A percentile compares a stretch with the other conserved stretches of the same genome.
Conservation (phyloP, 2,113 vertebrate genomes). For the Psettodes erumei region DNA sequence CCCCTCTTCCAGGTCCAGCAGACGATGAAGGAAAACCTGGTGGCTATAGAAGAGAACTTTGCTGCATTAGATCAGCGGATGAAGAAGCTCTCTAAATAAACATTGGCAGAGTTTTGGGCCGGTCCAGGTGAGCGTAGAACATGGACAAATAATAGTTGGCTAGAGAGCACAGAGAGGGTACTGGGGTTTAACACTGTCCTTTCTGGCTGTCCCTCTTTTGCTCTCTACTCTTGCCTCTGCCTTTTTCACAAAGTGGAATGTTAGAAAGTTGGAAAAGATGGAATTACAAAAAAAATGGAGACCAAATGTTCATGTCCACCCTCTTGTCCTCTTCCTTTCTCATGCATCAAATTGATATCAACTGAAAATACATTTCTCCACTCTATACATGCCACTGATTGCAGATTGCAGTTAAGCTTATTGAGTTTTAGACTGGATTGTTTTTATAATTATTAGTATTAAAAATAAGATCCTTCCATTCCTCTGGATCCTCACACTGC, state of each 20-base stretch:
- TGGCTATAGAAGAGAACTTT: constrained; percentile 89
- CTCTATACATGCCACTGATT: constrained; percentile 43
- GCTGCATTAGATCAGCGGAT: constrained; percentile 87
- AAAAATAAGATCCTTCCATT: constrained; percentile 35
- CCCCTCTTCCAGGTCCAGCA: constrained; percentile 87
- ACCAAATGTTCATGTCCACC: constrained; percentile 69
- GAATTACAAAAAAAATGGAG: constrained; percentile 56
- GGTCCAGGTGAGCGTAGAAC: constrained; percentile 42
- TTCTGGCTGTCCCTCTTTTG: constrained; percentile 42
- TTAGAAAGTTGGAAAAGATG: constrained; percentile 60
- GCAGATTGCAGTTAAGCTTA: constrained; percentile 29
- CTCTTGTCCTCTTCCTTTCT: constrained; percentile 43
- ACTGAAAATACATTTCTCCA: constrained; percentile 38
- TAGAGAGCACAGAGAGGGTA: constrained; percentile 45
- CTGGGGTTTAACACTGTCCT: constrained; percentile 35
- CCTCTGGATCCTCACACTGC: constrained; percentile 30
- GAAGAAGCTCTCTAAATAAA: constrained; percentile 89
- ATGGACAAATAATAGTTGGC: constrained; percentile 59
- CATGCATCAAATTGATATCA: constrained; percentile 47
- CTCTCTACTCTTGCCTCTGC: constrained; percentile 58
- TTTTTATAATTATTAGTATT: constrained; percentile 68
- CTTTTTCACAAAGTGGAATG: constrained; percentile 70
- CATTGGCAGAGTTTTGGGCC: constrained; percentile 12
- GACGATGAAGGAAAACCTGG: constrained; percentile 92
- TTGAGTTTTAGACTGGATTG: constrained; percentile 64